Evolutionary conservation across 23 tunicate species (phyloP), one percentile per base, ranked within the genome.

Genomic region (Halocynthia roretzi): DNA sequence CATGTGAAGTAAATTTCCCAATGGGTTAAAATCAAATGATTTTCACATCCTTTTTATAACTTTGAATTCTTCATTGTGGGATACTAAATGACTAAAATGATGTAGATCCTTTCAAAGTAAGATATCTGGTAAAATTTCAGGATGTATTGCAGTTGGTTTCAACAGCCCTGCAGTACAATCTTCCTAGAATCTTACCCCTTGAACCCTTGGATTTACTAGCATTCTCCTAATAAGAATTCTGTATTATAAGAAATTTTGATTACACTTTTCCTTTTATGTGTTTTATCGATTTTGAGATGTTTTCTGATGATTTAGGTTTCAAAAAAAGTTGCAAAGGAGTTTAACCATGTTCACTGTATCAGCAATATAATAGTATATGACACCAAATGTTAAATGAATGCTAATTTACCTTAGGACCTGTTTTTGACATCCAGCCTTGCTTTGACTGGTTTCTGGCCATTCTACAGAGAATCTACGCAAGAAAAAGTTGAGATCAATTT

Each of bases 351-450:
- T 68, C 20, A n/a, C 17, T 12, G 23, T 17, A 17, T 12, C 72
- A n/a, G 31, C 14, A 20, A 19, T 68, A 2, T 17, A n/a, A 68
- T 68, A 23, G 69, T 8, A 44, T 74, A 20, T 53, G 15, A 74
- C 0, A 22, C 8, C 53, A 74, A 53, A 52, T 6, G 48, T 48
- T 6, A 70, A 44, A 0, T 5, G 8, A 52, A 53, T 10, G 11
- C 12, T 48, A 52, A 50, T 70, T 8, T 12, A 90, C 98, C 62
- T 86, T 92, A 12, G 98, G 98, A 12, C 98, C 98, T 6, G 98
- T 92, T 78, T 92, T 92, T 8, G 71, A 61, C 98, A 92, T 86
- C 87, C 88, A 92, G 6, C 98, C 98, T 82, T 92, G 92, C 78
- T 92, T 92, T 51, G 50, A 66, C 10, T 80, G 85, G 44, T 85